These are phyloP conservation scores for Leptinotarsa tumamoca DNA, from an alignment of 2,888 invertebrate genomes.

Conservation along the genomic window DNA sequence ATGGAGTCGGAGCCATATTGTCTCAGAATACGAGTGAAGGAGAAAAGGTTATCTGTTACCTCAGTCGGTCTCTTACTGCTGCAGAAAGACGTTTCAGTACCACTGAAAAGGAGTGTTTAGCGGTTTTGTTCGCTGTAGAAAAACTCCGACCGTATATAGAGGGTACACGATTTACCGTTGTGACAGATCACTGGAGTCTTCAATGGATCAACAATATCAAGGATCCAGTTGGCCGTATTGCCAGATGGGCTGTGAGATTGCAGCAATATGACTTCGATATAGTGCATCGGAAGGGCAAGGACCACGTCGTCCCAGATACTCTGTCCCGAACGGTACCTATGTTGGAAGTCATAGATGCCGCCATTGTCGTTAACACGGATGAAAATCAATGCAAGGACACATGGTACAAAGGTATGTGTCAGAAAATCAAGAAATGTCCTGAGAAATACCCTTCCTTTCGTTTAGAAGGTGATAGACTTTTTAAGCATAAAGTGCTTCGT, in stretches of 20 bases:
- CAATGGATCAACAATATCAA: too few relatives aligned
- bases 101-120: slow-evolving; percentile 5
- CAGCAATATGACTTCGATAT: slow-evolving; percentile 40
- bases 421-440: too few relatives aligned
- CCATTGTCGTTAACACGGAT: too few relatives aligned
- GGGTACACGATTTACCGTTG: too few relatives aligned
- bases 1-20: neutral
- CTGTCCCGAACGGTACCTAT: slow-evolving; percentile 38
- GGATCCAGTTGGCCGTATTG: slow-evolving; percentile 40
- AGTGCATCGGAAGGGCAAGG: slow-evolving; percentile 44
- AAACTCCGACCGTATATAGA: too few relatives aligned
- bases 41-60: slow-evolving; percentile 2
- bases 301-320: slow-evolving; percentile 45
- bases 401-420: too few relatives aligned
- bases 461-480: neutral
- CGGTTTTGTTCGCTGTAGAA: neutral
- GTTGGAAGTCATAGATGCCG: too few relatives aligned
- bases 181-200: too few relatives aligned
- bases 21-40: slow-evolving; percentile 15
- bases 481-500: neutral
- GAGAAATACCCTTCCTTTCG: neutral
- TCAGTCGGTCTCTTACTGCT: slow-evolving; percentile 3
- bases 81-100: neutral
- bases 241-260: slow-evolving; percentile 45
- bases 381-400: too few relatives aligned